Base-by-base conservation (phyloP, 2,888 invertebrate species). In the Drosophila putrida region DNA sequence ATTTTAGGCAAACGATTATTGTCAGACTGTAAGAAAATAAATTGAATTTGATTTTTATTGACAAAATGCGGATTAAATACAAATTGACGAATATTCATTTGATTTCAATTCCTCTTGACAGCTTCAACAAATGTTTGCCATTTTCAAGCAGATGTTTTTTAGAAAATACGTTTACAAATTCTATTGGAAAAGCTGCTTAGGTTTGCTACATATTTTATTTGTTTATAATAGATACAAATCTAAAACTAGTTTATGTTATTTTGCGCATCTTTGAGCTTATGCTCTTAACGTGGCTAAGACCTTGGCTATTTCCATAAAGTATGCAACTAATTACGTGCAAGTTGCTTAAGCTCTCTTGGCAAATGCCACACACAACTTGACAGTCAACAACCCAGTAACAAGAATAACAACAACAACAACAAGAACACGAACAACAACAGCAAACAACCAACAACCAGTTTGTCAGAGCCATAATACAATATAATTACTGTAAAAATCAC, bases 401-500 rank as follows among this genome's bases (percentile, higher is more conserved):
- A 13, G 20, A 47, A 20, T 27, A 47, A 46, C 36, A 63, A 8
- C 41, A 46, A 64, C 63, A 70, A 28, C 35, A 44, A 3, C 9
- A 15, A 49, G 35, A 55, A n/a, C 31, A 39, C 25, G 33, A 49
- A 46, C 31, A 63, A 4, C 51, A 51, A 10, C 15, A 27, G 33
- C n/a, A 20, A 67, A 41, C 47, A 54, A 36, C 15, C 57, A 62
- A 6, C 54, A 39, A 44, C 25, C 71, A 58, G 47, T 68, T 71
- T 75, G 75, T 73, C 73, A 65, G 64, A 59, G 31, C 57, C 69
- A 71, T 85, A 82, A 85, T 86, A 83, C 79, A 86, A 81, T 84
- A 84, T 84, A 85, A 85, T 85, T 85, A 85, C 81, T 75, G 79
- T 75, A 85, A 85, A 85, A 85, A 85, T 88, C 83, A 81, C 72